These are phyloP conservation scores for Mormyrus proboscirostris DNA, from an alignment of 2,797 vertebrate species.

Conservation along the genomic window DNA sequence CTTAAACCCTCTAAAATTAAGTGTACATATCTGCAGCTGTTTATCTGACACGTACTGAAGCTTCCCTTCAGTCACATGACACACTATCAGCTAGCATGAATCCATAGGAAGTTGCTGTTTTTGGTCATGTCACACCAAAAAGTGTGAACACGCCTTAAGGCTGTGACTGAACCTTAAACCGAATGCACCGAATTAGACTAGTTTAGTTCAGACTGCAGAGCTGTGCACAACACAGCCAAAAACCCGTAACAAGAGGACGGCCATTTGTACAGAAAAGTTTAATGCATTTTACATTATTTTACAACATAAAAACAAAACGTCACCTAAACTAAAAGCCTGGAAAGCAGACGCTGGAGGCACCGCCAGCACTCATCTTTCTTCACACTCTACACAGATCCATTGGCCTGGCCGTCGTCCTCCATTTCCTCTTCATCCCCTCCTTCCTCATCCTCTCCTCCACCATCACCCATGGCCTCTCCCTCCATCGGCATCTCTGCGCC, in stretches of 20 bases:
- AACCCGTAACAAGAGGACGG: neutral
- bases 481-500: conserved; percentile 33
- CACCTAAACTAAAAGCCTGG: neutral
- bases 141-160: neutral
- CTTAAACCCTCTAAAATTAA: neutral
- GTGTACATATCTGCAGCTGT: neutral
- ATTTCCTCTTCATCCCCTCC: conserved; percentile 13
- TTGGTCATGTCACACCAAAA: neutral
- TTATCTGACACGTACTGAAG: neutral
- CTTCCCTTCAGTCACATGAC: no score
- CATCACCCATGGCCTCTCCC: conserved; percentile 34
- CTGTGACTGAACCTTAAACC: neutral
- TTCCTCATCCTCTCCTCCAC: conserved; percentile 17
- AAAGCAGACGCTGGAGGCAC: neutral
- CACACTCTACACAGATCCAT: conserved; percentile 10
- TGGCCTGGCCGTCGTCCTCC: conserved; percentile 14
- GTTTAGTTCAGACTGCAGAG: neutral
- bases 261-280: conserved; percentile 22
- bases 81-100: neutral
- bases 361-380: neutral
- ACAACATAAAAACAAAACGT: conserved; percentile 16
- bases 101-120: neutral
- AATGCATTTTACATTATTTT: conserved; percentile 21
- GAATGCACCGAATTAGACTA: neutral
- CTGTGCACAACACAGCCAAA: neutral